phyloP scores from a whole-genome alignment of 2,113 vertebrate species.

The Aspidoscelis tigris region DNA sequence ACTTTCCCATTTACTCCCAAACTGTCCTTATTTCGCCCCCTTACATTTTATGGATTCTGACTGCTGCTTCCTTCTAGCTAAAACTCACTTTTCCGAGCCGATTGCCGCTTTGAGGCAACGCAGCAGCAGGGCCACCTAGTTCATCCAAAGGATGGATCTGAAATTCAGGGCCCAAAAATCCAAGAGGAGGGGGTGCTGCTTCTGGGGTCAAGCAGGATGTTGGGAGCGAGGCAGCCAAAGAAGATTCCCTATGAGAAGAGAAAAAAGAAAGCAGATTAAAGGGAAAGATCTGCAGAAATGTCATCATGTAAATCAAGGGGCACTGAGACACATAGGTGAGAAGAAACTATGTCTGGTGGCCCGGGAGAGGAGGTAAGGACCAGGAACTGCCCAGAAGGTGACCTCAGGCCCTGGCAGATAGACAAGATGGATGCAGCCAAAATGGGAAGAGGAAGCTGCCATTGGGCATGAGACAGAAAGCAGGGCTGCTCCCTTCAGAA shows the following conservation, averaged over 20 bases:
- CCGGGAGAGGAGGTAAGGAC: neutral
- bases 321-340: too few relatives aligned
- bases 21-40: too few relatives aligned
- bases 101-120: constrained; percentile 55
- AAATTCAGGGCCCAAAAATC: constrained; percentile 62
- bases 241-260: constrained; percentile 60
- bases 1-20: neutral
- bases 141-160: constrained; percentile 57
- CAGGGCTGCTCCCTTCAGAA: neutral
- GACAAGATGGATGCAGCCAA: neutral
- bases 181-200: constrained; percentile 38
- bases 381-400: neutral
- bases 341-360: too few relatives aligned
- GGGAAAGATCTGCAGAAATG: fast-evolving
- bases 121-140: constrained; percentile 55
- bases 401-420: too few relatives aligned
- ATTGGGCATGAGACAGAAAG: too few relatives aligned
- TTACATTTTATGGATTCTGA: neutral
- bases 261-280: neutral
- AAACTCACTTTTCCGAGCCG: constrained; percentile 74
- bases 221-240: constrained; percentile 61
- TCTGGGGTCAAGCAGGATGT: constrained; percentile 66
- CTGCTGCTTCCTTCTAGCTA: neutral
- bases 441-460: neutral
- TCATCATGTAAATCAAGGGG: neutral